Evolutionary conservation across 2,113 vertebrate species (phyloP), one percentile per base, ranked within the genome.

Genomic region (Oophaga pumilio): DNA sequence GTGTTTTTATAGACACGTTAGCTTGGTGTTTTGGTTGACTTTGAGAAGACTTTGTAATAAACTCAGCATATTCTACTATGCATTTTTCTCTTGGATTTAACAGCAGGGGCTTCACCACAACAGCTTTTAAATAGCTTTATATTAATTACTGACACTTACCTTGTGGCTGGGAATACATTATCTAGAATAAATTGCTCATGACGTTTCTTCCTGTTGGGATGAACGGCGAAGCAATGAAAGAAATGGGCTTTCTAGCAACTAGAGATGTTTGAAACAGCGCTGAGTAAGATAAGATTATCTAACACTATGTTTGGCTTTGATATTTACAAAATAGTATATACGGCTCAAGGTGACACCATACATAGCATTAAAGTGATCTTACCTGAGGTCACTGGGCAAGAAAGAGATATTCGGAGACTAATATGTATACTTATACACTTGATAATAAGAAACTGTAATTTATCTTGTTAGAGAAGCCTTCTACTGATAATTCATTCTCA

Each of bases 71-170:
- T 17, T 73, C 5, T 1, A 2, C 26, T 73, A 33, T 20, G 69
- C 13, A 0, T 49, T 18, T 73, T 68, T 13, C 71, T 73, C 28
- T 33, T 20, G 33, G 69, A 73, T 73, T 43, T 73, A 17, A 20
- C 69, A 73, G 43, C 71, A 50, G 33, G 71, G 43, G 43, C 18
- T 74, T 74, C 50, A 74, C 50, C 50, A 74, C 71, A 74, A 50
- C 33, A 49, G 71, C 43, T 50, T 74, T 74, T 74, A 74, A 73
- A 74, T 74, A 74, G 71, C 71, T 74, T 74, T 74, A 74, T 50
- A 74, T 74, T 74, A 74, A 74, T 74, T 74, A 50, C 71, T 74
- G 71, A 74, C 71, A 74, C 71, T 74, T 74, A 74, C 71, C 71
- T 74, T 74, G 71, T 74, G 71, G 7, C 18, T 18, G 71, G 18